phyloP scores from a whole-genome alignment of 2,888 invertebrate species.

The Euclidia mi region DNA sequence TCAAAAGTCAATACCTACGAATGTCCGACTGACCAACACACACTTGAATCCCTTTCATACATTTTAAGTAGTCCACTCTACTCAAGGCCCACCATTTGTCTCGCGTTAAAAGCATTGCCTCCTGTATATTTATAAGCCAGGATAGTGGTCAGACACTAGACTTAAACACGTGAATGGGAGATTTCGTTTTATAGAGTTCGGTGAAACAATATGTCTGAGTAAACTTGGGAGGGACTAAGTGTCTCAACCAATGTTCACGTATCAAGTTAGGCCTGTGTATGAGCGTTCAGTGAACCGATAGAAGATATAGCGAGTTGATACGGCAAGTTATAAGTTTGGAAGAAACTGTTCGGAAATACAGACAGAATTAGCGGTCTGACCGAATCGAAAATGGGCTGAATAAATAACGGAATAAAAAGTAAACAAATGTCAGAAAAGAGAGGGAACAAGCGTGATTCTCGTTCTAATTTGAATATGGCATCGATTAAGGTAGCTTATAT shows the following conservation, averaged over 20 bases:
- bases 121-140: constrained; percentile 87
- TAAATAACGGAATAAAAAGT: too few species aligned
- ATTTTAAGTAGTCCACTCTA: constrained; percentile 78
- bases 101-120: constrained; percentile 88
- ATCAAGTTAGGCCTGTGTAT: too few species aligned
- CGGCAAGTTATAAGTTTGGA: too few species aligned
- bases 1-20: constrained; percentile 35
- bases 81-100: constrained; percentile 74
- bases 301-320: too few species aligned
- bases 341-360: too few species aligned
- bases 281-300: too few species aligned
- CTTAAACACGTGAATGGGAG: constrained; percentile 43
- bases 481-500: too few species aligned
- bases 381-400: too few species aligned
- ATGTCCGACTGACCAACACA: constrained; percentile 18
- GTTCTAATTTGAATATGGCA: too few species aligned
- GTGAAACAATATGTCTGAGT: constrained; percentile 42
- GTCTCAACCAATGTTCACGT: background rate
- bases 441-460: too few species aligned
- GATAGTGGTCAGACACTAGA: constrained; percentile 36
- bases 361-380: too few species aligned
- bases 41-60: constrained; percentile 72
- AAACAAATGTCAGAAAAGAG: too few species aligned
- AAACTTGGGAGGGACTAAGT: constrained; percentile 11
- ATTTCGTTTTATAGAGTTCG: constrained; percentile 41